Evolutionary conservation across 2,113 vertebrate genomes (phyloP).

Genomic region (Tragulus kanchil): DNA sequence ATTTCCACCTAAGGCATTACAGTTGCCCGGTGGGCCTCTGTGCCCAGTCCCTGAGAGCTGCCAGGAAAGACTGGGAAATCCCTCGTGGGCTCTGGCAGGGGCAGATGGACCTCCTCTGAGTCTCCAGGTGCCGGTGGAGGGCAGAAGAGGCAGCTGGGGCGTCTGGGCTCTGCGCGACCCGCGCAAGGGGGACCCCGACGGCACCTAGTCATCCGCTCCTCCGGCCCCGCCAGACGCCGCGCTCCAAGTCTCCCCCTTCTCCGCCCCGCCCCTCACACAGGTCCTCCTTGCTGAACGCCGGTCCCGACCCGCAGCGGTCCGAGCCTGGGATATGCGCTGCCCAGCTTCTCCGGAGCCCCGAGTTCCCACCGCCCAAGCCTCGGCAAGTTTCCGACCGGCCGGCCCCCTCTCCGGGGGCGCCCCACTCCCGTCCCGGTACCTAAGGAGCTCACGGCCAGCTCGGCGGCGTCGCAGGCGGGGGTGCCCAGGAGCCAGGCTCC

Average conservation of each 20-base stretch:
- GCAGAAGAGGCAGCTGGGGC: neutral
- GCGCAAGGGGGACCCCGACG: neutral
- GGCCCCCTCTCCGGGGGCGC: too few species aligned
- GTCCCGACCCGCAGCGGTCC: neutral
- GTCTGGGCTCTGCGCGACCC: neutral
- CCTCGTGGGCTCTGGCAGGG: neutral
- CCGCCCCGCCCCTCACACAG: neutral
- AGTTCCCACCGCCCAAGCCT: neutral
- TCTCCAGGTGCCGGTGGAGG: neutral
- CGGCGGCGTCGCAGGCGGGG: neutral
- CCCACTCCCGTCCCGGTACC: conserved; percentile 28
- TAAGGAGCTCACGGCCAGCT: neutral
- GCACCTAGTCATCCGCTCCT: too few species aligned
- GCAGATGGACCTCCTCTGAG: neutral
- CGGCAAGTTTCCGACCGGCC: neutral
- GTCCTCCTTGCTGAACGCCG: neutral
- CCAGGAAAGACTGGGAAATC: neutral
- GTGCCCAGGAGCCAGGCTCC: conserved; percentile 49
- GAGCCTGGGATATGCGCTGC: neutral
- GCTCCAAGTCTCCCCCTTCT: too few species aligned
- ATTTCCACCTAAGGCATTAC: too few species aligned
- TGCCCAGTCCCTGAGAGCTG: neutral
- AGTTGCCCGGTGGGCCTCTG: too few species aligned
- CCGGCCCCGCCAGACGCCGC: neutral
- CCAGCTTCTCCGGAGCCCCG: neutral